Conservation (phyloP, 2,797 vertebrate species). For the Botia kubotai region DNA sequence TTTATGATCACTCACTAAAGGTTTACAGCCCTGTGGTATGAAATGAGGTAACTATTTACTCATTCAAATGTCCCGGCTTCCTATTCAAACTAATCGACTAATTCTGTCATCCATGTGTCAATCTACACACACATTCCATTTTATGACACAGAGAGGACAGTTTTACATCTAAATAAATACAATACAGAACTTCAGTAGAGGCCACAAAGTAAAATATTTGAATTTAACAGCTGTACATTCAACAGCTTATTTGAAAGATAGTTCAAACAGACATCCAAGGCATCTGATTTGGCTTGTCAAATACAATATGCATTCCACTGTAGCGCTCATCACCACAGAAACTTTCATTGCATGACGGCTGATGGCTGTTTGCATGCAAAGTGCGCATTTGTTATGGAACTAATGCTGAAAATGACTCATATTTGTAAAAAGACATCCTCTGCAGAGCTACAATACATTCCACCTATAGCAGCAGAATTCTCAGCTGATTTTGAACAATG, state of each 20-base stretch:
- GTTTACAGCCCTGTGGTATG: conserved; percentile 8
- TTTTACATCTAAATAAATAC: conserved; percentile 5
- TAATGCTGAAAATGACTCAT: not conserved
- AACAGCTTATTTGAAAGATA: conserved; percentile 23
- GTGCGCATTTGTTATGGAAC: conserved; percentile 6
- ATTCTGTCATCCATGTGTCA: conserved; percentile 15
- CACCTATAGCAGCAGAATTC: not conserved
- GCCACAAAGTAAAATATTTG: not conserved
- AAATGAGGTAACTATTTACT: conserved; percentile 23
- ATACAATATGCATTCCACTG: not conserved
- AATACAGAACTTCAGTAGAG: not conserved
- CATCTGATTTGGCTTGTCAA: not conserved
- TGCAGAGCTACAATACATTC: not conserved
- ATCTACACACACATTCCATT: conserved; percentile 9
- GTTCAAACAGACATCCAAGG: conserved; percentile 5
- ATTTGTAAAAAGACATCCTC: not conserved
- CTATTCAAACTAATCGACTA: conserved; percentile 51
- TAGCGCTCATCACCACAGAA: not conserved
- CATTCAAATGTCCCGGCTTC: conserved; percentile 37
- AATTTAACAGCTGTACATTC: not conserved
- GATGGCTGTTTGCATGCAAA: not conserved
- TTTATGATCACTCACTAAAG: conserved; percentile 25
- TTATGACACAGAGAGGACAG: not conserved
- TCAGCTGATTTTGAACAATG: not conserved
- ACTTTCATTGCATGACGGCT: not conserved